A percentile compares a stretch with the other conserved stretches of the same genome.
These are phyloP conservation scores for Atherinosoma microstoma DNA, from an alignment of 2,797 vertebrate species.

Conservation along the genomic window DNA sequence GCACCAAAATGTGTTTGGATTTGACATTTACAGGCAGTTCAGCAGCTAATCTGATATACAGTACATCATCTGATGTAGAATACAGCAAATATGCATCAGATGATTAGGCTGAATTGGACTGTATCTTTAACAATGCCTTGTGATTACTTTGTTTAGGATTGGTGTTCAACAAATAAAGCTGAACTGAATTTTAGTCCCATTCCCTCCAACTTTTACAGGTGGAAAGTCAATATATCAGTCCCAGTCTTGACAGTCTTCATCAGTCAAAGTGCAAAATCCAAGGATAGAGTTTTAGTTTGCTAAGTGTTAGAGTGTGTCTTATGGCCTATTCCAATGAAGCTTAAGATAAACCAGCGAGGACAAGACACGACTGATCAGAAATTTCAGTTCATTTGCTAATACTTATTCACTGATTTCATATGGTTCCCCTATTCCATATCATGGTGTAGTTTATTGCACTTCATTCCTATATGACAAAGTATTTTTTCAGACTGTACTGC, in stretches of 20 bases:
- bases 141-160: too few relatives aligned
- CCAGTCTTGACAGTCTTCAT: conserved; percentile 8
- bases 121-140: too few relatives aligned
- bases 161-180: too few relatives aligned
- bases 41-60: conserved; percentile 61
- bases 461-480: not conserved
- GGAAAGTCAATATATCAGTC: conserved; percentile 55
- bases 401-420: conserved; percentile 5
- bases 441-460: not conserved
- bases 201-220: conserved; percentile 41
- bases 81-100: conserved; percentile 15
- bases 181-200: conserved; percentile 5
- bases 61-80: conserved; percentile 52
- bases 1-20: conserved; percentile 41
- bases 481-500: not conserved
- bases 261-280: conserved; percentile 1
- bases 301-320: conserved; percentile 23
- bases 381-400: too few relatives aligned
- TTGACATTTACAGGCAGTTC: conserved; percentile 61
- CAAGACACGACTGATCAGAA: conserved; percentile 11
- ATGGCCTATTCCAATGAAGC: conserved; percentile 15
- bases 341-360: not conserved
- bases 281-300: conserved; percentile 37
- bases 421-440: conserved; percentile 1
- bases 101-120: too few relatives aligned